Evolutionary conservation across 2,113 vertebrate species (phyloP).

Genomic region (Epinephelus moara): DNA sequence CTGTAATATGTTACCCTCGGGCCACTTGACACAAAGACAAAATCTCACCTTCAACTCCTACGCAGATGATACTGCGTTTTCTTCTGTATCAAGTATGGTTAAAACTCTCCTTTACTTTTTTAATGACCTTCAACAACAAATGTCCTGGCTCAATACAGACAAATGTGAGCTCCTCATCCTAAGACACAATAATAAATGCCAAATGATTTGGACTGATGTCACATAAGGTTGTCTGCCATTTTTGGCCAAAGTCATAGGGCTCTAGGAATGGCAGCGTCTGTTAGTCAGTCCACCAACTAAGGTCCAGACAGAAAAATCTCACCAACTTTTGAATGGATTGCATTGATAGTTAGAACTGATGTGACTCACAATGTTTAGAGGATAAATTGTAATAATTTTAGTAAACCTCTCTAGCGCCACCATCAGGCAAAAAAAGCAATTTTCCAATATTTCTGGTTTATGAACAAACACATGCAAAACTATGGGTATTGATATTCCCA

Average conservation of each 20-base stretch:
- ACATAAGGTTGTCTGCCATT: neutral
- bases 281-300: neutral
- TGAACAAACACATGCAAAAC: neutral
- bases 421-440: no score
- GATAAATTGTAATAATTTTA: neutral
- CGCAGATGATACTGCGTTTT: neutral
- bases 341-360: neutral
- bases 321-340: neutral
- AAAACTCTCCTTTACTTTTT: neutral
- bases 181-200: conserved; percentile 19
- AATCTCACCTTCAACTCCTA: conserved; percentile 17
- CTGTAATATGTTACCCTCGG: conserved; percentile 13
- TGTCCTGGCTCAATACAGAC: conserved; percentile 5
- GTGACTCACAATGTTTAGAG: neutral
- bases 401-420: no score
- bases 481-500: neutral
- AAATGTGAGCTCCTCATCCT: conserved; percentile 11
- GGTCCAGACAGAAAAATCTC: neutral
- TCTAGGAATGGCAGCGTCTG: neutral
- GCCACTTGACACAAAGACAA: conserved; percentile 29
- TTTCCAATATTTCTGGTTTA: no score
- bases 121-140: conserved; percentile 13
- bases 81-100: conserved; percentile 4
- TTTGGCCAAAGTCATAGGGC: neutral
- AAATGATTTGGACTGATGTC: neutral